Base-by-base conservation (phyloP, 2,113 vertebrate genomes). In the Epinephelus fuscoguttatus region DNA sequence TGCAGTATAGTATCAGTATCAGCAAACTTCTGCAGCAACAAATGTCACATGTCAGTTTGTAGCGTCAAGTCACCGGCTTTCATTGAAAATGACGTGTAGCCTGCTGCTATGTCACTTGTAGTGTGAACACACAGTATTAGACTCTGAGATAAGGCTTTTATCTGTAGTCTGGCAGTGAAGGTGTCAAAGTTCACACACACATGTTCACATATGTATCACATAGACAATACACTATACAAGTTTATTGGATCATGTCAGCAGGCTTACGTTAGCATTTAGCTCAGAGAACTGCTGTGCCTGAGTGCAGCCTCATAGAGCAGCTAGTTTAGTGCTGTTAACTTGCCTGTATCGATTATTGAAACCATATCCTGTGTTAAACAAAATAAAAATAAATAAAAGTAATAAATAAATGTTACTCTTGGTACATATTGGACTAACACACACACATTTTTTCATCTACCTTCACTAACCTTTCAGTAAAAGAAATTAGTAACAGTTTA, bases 171-270 rank as follows among this genome's bases (percentile, higher is more conserved):
- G 63, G 49, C 53, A 40, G 5, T 62, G 30, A 72, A 50, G 18
- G 27, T 75, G 56, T 84, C 66, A 85, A 88, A 73, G 70, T 27
- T 82, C 55, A 81, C 30, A 62, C 12, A 52, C 23, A 69, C 25
- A 56, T 7, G 2, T 3, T 12, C 18, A 52, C 18, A 23, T 4
- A 69, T 19, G 70, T 6, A 27, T 61, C 66, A 45, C 42, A 25
- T 23, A 47, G n/a, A 52, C 17, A 49, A 27, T 7, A 17, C 21
- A 13, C 33, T 4, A 37, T 19, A 21, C 47, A 52, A 2, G 66
- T 8, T 7, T 37, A 7, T 12, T 18, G 30, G 18, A 21, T 12
- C 2, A 5, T 23, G 18, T 57, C 42, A 18, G 52, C n/a, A 17
- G 15, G 40, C 62, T 30, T 30, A 4, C 4, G 30, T 30, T 13